phyloP scores from a whole-genome alignment of 2,797 vertebrate genomes.

The Anguilla pacifica region DNA sequence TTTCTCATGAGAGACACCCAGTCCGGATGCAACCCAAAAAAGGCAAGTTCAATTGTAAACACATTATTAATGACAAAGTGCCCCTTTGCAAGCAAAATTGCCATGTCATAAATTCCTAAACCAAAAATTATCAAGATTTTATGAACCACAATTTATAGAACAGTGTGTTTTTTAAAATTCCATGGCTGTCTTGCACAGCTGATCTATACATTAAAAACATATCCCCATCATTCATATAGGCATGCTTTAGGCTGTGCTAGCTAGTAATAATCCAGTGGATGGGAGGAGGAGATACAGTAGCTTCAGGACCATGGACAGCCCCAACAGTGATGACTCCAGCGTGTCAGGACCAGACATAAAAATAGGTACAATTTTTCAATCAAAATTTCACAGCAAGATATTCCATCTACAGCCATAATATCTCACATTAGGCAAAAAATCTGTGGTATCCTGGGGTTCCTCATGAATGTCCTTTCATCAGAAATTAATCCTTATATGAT shows the following conservation, averaged over 20 bases:
- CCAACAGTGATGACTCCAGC: not conserved
- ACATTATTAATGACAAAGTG: not conserved
- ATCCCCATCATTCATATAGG: not conserved
- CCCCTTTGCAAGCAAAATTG: not conserved
- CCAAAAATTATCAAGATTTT: not conserved
- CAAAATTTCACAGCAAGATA: not conserved
- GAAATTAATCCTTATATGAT: not conserved
- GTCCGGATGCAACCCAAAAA: not conserved
- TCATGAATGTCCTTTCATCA: not conserved
- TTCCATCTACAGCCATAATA: not conserved
- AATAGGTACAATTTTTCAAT: not conserved
- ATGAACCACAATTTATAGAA: not conserved
- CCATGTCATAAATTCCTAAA: not conserved
- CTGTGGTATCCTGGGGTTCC: not conserved
- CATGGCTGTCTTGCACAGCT: not conserved
- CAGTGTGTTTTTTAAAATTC: not conserved
- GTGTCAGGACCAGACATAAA: not conserved
- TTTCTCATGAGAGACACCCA: not conserved
- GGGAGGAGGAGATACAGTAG: not conserved
- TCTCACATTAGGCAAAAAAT: not conserved
- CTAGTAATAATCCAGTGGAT: not conserved
- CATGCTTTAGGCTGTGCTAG: not conserved
- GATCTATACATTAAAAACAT: not conserved
- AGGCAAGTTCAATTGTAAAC: not conserved
- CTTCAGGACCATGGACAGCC: constrained; percentile 36